phyloP scores from a whole-genome alignment of 2,113 vertebrate genomes.

The Danionella cerebrum region DNA sequence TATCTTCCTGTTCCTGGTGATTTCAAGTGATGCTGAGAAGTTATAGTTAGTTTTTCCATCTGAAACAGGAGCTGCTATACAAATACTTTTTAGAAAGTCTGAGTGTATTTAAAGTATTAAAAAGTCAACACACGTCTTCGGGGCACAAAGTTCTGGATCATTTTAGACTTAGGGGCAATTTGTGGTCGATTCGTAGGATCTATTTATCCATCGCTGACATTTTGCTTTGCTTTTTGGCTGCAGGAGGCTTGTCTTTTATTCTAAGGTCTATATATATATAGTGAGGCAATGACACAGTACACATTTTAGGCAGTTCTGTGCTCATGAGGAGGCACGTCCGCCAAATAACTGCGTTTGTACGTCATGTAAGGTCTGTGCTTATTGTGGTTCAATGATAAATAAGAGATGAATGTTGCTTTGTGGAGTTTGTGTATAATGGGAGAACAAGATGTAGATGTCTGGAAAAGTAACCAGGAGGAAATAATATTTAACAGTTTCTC shows the following conservation, averaged over 20 bases:
- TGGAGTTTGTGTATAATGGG: background rate
- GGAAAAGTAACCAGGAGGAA: background rate
- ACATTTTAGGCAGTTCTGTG: background rate
- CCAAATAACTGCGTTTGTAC: slow-evolving; percentile 14
- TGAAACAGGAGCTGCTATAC: background rate
- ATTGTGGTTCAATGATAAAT: background rate
- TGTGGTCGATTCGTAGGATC: background rate
- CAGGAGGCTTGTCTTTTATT: slow-evolving; percentile 3
- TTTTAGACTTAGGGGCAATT: slow-evolving; percentile 19
- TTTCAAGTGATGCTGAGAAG: background rate
- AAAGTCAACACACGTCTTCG: background rate
- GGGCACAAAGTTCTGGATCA: slow-evolving; percentile 5
- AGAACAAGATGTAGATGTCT: background rate
- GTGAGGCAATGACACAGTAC: slow-evolving; percentile 11
- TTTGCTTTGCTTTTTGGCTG: slow-evolving; percentile 18
- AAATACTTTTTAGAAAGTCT: background rate
- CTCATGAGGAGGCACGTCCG: background rate
- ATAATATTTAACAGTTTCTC: too few relatives aligned
- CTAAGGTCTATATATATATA: slow-evolving; percentile 17
- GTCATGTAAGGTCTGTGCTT: background rate
- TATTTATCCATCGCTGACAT: slow-evolving; percentile 10
- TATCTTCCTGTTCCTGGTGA: background rate
- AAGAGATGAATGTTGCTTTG: background rate
- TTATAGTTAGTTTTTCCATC: background rate
- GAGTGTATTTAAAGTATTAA: background rate